Evolutionary conservation across 2,113 vertebrate species (phyloP), one percentile per base, ranked within the genome.

Genomic region (Onychorhynchus coronatus): DNA sequence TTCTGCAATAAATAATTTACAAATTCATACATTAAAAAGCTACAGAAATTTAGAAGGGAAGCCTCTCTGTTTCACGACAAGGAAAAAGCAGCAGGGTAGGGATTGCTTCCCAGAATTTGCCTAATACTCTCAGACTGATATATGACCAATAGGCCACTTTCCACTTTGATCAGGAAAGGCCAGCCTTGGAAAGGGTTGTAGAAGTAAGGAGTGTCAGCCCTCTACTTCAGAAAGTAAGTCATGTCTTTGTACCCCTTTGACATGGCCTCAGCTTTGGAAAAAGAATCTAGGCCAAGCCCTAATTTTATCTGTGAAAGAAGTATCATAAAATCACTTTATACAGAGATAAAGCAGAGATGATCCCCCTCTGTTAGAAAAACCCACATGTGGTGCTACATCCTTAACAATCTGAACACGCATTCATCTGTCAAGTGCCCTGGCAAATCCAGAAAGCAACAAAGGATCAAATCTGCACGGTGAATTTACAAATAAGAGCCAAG

Each of bases 261-360:
- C 87, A 85, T 14, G 53, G 74, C 74, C 74, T 87, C 65, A 75
- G 86, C 84, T 93, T 82, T 56, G 41, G n/a, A 61, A 85, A 76
- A 55, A 70, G n/a, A 65, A 95, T 85, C 84, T 94, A 89, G 91
- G 89, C 33, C 81, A 95, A 91, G 74, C 49, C 74, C 91, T 87
- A 91, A 94, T 96, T 95, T 91, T 55, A 61, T 79, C 41, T 75
- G 31, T 33, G 18, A 84, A 83, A 93, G 76, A 71, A 59, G 3
- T 58, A 89, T 75, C 92, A 58, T 82, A 77, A 89, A 93, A 88
- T 67, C 88, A 91, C 63, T 94, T 96, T 41, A 90, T 41, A 85
- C 14, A 80, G 85, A 88, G 85, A 88, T 90, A 63, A 90, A 91
- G 85, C 65, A 84, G 88, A 90, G 85, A 74, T 93, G 85, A 95